Conservation (phyloP, 2,888 invertebrate genomes). For the Nasonia oneida region DNA sequence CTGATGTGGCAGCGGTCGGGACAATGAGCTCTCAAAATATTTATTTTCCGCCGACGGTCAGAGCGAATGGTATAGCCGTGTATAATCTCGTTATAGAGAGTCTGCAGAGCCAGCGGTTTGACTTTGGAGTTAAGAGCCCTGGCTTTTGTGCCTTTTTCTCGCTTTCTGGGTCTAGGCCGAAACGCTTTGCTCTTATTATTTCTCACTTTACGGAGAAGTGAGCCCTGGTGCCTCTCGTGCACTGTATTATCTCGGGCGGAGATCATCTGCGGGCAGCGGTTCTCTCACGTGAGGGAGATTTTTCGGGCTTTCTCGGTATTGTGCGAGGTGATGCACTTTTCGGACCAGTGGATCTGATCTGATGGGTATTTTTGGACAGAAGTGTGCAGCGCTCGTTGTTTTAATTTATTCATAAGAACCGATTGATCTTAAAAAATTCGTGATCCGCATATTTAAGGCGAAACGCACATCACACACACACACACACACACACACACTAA, state of each 20-base stretch:
- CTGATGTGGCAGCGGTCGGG: background rate
- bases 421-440: slow-evolving; percentile 18
- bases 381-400: background rate
- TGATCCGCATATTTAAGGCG: slow-evolving; percentile 55
- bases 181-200: slow-evolving; percentile 11
- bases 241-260: background rate
- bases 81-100: slow-evolving; percentile 17
- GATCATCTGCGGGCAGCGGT: background rate
- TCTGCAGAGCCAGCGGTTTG: background rate
- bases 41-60: slow-evolving; percentile 14
- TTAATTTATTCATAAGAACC: too few species aligned
- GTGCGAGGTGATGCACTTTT: background rate
- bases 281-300: background rate
- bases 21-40: slow-evolving; percentile 20
- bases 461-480: background rate
- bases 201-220: slow-evolving; percentile 12
- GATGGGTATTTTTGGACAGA: background rate
- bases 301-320: background rate
- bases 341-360: background rate
- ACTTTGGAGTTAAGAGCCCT: slow-evolving; percentile 1
- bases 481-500: background rate
- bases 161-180: background rate
- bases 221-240: background rate
- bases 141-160: background rate
- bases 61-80: background rate